Evolutionary conservation across 2,797 vertebrate genomes (phyloP).

Genomic region (Neosalanx taihuensis): DNA sequence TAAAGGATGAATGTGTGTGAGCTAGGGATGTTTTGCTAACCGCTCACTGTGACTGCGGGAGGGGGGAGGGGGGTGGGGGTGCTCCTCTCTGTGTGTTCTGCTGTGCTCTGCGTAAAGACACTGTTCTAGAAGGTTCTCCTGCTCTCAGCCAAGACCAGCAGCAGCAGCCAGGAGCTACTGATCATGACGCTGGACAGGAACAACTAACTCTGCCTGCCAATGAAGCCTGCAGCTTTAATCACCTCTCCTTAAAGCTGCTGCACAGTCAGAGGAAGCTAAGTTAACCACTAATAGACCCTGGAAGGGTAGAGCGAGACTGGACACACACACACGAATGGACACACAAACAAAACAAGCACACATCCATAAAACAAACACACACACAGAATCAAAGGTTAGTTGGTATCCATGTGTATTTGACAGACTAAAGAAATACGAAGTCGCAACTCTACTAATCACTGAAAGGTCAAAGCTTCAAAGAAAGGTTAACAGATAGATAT

Average conservation of each 20-base stretch:
- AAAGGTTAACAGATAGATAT: neutral
- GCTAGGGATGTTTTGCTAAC: conserved; percentile 72
- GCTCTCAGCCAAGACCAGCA: conserved; percentile 42
- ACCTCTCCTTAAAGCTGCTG: conserved; percentile 49
- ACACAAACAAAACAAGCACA: conserved; percentile 18
- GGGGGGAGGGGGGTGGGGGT: no score
- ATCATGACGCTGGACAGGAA: conserved; percentile 51
- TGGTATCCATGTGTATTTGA: neutral
- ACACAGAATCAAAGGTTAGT: neutral
- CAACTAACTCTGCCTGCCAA: conserved; percentile 42
- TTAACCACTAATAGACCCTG: conserved; percentile 25
- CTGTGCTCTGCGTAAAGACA: conserved; percentile 63
- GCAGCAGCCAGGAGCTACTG: conserved; percentile 41
- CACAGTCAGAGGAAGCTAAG: conserved; percentile 49
- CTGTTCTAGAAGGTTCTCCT: conserved; percentile 47
- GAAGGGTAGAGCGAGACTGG: conserved; percentile 16
- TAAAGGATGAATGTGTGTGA: no score
- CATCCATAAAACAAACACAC: conserved; percentile 1
- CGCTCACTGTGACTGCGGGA: conserved; percentile 74
- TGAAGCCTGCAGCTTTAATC: conserved; percentile 54
- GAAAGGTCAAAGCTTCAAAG: conserved; percentile 5
- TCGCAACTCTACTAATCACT: conserved; percentile 9
- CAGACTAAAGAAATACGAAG: neutral
- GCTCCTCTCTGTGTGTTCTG: conserved; percentile 70
- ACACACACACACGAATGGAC: conserved; percentile 4